Evolutionary conservation across 2,888 invertebrate species (phyloP), one percentile per base, ranked within the genome.

Genomic region (Campoplex capitator): DNA sequence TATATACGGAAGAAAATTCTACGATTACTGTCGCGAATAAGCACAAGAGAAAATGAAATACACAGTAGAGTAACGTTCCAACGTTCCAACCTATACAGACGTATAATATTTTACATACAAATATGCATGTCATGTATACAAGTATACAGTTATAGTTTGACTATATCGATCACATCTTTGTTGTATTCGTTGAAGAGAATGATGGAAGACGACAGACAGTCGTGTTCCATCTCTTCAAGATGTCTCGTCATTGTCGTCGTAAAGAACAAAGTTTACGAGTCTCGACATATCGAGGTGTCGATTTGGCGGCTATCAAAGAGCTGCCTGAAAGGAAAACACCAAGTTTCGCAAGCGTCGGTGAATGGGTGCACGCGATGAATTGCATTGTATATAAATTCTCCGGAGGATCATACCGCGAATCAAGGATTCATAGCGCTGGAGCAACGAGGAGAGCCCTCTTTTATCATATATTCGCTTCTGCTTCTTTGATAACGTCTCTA

Each of bases 191-290:
- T 48, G 62, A 51, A 83, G 58, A 71, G 58, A 71, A 70, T 71
- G 48, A 80, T 35, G 32, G 62, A 73, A 62, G 48, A 80, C 80
- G 80, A 80, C 71, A 58, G 51, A 71, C 76, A 73, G 73, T 76
- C 78, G 68, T 71, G 83, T 51, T 62, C 58, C 58, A 18, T 42
- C 71, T 78, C 75, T 58, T 75, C 38, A 73, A 78, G 70, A 78
- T 76, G 83, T 56, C 83, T 82, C 83, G 76, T 79, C 76, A 84
- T 85, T 74, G 68, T 83, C 70, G 71, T 88, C 88, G 84, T 88
- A 88, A 88, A 88, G 84, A 76, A 87, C 58, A 84, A 84, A 84
- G 68, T 88, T 88, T 88, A 88, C 85, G 88, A 88, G 73, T 70
- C 32, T 81, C 76, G 74, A 48, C 62, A 75, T 68, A 77, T 83